These are phyloP conservation scores for Catocala nupta DNA, from an alignment of 2,888 invertebrate species.

Conservation along the genomic window DNA sequence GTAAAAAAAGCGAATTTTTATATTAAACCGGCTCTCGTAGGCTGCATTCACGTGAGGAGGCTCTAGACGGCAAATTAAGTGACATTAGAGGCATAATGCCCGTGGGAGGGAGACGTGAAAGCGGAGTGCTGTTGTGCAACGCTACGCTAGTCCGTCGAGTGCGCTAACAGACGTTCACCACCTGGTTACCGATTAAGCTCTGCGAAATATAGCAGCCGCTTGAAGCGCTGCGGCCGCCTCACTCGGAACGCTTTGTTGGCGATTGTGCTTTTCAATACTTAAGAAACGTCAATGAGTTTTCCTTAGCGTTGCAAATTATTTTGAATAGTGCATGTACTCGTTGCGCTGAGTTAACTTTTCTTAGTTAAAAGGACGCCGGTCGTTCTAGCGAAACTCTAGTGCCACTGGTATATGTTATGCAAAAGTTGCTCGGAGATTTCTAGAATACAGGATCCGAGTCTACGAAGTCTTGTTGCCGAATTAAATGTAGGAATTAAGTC, in stretches of 20 bases:
- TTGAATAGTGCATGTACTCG: constrained; percentile 29
- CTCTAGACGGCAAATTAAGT: constrained; percentile 86
- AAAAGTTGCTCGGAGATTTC: background rate
- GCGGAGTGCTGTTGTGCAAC: constrained; percentile 76
- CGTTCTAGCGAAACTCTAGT: background rate
- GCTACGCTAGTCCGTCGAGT: constrained; percentile 73
- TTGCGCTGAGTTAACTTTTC: constrained; percentile 20
- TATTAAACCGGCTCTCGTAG: constrained; percentile 81
- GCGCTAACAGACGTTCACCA: constrained; percentile 58
- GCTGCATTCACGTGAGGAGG: constrained; percentile 84
- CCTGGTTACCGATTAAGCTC: constrained; percentile 55
- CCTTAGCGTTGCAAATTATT: constrained; percentile 38
- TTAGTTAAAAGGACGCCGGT: constrained; percentile 16
- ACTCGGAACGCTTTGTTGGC: constrained; percentile 63
- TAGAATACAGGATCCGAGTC: too few species aligned
- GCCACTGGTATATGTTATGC: background rate
- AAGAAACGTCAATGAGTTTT: constrained; percentile 47
- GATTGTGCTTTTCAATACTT: constrained; percentile 52
- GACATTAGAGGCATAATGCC: constrained; percentile 85
- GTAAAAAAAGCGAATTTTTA: constrained; percentile 81
- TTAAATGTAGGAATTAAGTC: too few species aligned
- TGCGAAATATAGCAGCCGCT: constrained; percentile 55
- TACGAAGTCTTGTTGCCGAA: too few species aligned
- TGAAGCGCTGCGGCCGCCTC: constrained; percentile 51
- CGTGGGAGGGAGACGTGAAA: constrained; percentile 78